Base-by-base conservation (phyloP, 2,888 invertebrate species). In the Cheilosia vulpina region DNA sequence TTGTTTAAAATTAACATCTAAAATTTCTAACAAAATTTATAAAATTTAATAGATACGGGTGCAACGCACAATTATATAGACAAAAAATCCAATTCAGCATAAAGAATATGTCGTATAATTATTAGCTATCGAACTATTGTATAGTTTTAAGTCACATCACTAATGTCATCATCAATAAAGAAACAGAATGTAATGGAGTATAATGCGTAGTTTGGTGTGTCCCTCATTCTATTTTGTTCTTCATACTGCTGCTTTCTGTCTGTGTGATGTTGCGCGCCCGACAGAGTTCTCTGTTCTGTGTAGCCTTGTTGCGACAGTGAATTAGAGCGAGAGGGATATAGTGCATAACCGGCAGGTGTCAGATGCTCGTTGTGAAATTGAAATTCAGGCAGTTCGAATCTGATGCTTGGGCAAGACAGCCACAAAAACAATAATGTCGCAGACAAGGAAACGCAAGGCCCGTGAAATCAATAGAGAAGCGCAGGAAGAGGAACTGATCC, bases 231-330 rank as follows among this genome's bases (percentile, higher is more conserved):
- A 47, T 45, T 62, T 21, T 62, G 62, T 19, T 62, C 21, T 43
- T 62, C 62, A 45, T 43, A n/a, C 43, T 19, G 62, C 43, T 27
- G 43, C 43, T 62, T 24, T 62, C 62, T 45, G 43, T 21, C 31
- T 31, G 31, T 31, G 31, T 31, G 38, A 45, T 60, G 43, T 60
- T 60, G 21, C 41, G 34, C 60, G 34, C 43, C 27, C 43, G 34
- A 15, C 43, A 41, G 43, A 41, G 34, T 38, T 27, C 43, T 60
- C 60, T 60, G 60, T 60, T 60, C 60, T 60, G 38, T 43, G 38
- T 31, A 38, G 60, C 34, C 34, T 60, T 43, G 60, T 15, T 34
- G 21, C 60, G 60, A 60, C 60, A 38, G 43, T 60, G 47, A 47
- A 19, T 47, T 17, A 47, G 47, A 47, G 47, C 47, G 47, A 47